Base-by-base conservation (phyloP, 2,797 vertebrate species). In the Halcyon badia region DNA sequence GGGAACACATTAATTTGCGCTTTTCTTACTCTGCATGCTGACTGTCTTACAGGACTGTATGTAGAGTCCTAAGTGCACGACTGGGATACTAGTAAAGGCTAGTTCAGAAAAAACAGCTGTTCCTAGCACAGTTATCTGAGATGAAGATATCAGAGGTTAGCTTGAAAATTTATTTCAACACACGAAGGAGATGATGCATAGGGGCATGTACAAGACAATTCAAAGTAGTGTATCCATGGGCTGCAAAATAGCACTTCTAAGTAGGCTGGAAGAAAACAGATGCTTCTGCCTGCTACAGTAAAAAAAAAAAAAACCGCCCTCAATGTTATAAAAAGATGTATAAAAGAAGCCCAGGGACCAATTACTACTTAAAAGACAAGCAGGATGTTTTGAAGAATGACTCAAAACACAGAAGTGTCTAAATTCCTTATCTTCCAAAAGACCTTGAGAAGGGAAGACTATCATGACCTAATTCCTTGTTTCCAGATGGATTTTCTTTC, bases 301-400 rank as follows among this genome's bases (percentile, higher is more conserved):
- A 70, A 89, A 84, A 66, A 73, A 12, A 21, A 49, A 26, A 15
- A 26, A 1, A 19, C 28, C 56, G 56, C 5, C 21, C 64, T 60
- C 24, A 35, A 6, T 76, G 24, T 14, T 70, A 82, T 19, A 77
- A 89, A 91, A 71, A 71, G 26, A 64, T 35, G 10, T 42, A 42
- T 51, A 79, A 57, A 84, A 90, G 70, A 60, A 87, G 61, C 21
- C 28, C 20, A 46, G 80, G 37, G 81, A 93, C 86, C 25, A 82
- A 87, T 64, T 87, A 71, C 42, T 80, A 26, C 35, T 90, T 78
- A 68, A 95, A 89, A 96, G 60, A 95, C 84, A 83, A 84, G 39
- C 41, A 84, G 71, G 41, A 57, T 64, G 24, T 89, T 89, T 91
- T 87, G 51, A 94, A 83, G 62, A 93, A 85, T 26, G 31, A 30